Evolutionary conservation across 2,797 vertebrate species (phyloP).

Genomic region (Vespertilio murinus): DNA sequence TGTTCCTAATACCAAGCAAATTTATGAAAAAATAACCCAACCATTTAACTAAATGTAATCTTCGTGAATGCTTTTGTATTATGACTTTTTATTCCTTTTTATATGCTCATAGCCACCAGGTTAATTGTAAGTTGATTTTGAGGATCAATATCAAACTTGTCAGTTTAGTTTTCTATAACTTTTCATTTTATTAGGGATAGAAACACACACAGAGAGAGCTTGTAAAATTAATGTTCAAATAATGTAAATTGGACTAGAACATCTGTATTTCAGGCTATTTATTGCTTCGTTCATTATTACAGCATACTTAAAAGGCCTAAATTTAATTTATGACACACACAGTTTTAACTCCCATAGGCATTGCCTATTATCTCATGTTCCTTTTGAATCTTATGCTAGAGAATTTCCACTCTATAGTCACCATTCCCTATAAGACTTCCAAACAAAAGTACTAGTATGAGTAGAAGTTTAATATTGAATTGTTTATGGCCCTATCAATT

Average conservation of each 20-base stretch:
- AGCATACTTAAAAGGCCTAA: not conserved
- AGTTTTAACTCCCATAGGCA: not conserved
- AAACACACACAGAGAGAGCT: not conserved
- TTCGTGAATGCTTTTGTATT: not conserved
- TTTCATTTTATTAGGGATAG: not conserved
- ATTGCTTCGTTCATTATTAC: not conserved
- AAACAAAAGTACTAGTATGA: not conserved
- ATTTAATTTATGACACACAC: not conserved
- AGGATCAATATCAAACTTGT: not conserved
- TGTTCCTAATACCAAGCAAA: not conserved
- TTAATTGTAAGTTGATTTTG: not conserved
- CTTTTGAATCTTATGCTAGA: not conserved
- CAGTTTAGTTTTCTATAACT: not conserved
- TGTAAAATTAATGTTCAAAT: slow-evolving; percentile 4
- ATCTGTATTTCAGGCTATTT: slow-evolving; percentile 5
- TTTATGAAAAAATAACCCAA: not conserved
- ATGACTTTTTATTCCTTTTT: not conserved
- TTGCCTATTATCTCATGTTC: not conserved
- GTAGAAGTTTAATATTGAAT: not conserved
- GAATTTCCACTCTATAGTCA: not conserved
- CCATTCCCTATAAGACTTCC: not conserved
- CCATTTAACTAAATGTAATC: not conserved
- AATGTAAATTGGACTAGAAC: not conserved
- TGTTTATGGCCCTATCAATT: not conserved
- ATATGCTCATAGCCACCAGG: not conserved